phyloP scores from a whole-genome alignment of 2,113 vertebrate genomes.

The Hyla sarda region DNA sequence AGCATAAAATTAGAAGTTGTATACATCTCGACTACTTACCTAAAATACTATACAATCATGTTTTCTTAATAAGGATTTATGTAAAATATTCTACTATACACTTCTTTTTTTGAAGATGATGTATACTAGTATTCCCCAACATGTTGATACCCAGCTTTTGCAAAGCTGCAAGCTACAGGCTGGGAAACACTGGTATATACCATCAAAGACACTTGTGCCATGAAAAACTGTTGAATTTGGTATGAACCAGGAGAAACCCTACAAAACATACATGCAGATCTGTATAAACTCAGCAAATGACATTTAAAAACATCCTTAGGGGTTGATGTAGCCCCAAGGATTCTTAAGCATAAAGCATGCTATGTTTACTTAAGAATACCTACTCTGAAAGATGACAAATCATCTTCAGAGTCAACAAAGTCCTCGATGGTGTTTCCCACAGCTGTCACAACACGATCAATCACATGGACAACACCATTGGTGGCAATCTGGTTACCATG shows the following conservation, averaged over 20 bases:
- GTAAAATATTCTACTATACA: not conserved
- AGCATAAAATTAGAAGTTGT: too few species aligned
- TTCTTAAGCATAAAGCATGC: not conserved
- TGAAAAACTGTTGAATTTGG: not conserved
- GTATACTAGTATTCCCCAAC: too few species aligned
- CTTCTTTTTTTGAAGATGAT: not conserved
- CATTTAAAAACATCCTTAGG: not conserved
- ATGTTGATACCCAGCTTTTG: too few species aligned
- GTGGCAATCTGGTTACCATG: conserved; percentile 95
- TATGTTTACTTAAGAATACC: conserved; percentile 41
- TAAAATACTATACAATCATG: not conserved
- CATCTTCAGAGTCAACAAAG: conserved; percentile 83
- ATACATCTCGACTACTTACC: not conserved
- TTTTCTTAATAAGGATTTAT: too few species aligned
- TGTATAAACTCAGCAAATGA: not conserved
- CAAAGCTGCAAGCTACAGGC: too few species aligned
- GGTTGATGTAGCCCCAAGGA: not conserved
- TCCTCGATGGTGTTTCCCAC: conserved; percentile 86
- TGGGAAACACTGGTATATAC: too few species aligned
- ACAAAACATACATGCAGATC: not conserved
- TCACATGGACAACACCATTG: conserved; percentile 94
- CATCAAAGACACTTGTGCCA: not conserved
- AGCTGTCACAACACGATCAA: conserved; percentile 90
- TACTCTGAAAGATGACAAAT: conserved; percentile 87
- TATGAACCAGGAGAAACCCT: not conserved